Base-by-base conservation (phyloP, 2,888 invertebrate species). In the Lingula anatina region DNA sequence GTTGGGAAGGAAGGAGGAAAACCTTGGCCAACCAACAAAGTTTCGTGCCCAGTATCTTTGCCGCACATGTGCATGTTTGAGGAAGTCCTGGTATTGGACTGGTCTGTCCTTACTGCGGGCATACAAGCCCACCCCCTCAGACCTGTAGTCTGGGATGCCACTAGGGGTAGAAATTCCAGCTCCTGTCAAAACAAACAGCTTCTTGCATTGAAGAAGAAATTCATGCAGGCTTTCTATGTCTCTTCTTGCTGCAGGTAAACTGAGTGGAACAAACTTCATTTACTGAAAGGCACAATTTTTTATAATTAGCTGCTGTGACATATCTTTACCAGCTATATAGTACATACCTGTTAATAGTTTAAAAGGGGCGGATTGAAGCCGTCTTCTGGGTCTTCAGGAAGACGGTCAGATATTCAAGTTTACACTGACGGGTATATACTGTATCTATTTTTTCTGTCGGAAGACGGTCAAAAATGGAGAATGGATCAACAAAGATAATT, bases 41-140 rank as follows among this genome's bases (percentile, higher is more conserved):
- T 96, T 97, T 58, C 97, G 83, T 0, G 96, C 93, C 97, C 96
- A 97, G 71, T 94, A 96, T 47, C 93, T 81, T 74, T 86, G 85
- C 47, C 92, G 82, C 0, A 79, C 76, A 2, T 84, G 49, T 7
- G 65, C 79, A 52, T 64, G 65, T 21, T 68, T 69, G 41, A 81
- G 75, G 80, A 94, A 96, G 57, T 94, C 90, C 76, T 86, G 84
- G 70, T 90, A 89, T 60, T 88, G 86, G 26, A 95, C 83, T 0
- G 96, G 96, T 65, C 88, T 86, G 62, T 86, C 86, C 61, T 86
- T 86, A 21, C 86, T 87, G 9, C 88, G 83, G 0, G 93, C 91
- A 75, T 93, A 96, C 7, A 95, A 80, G 0, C 95, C 95, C 15
- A 95, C 94, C 53, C 85, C 88, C 78, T 88, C 88, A 0, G 94